Evolutionary conservation across 2,797 vertebrate species (phyloP).

Genomic region (Alauda arvensis): DNA sequence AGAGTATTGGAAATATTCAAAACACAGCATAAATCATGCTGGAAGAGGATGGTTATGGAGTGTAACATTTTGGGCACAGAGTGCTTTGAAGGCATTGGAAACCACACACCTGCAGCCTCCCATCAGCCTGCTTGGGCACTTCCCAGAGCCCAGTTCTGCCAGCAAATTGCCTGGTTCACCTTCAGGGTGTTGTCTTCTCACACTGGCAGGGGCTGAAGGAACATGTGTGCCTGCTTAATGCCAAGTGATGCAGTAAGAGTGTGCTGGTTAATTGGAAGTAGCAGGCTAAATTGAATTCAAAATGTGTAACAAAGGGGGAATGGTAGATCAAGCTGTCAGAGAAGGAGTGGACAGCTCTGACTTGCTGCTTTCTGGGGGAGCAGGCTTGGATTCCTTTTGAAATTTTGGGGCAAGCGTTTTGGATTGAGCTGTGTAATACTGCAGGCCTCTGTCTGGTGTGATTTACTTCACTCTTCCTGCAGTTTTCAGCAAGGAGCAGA

Average conservation of each 20-base stretch:
- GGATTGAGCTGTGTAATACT: neutral
- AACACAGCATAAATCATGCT: constrained; percentile 27
- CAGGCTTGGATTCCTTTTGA: constrained; percentile 41
- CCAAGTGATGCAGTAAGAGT: constrained; percentile 65
- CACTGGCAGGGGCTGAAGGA: constrained; percentile 54
- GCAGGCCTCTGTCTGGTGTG: neutral
- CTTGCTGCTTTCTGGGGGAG: constrained; percentile 57
- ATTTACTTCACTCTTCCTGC: constrained; percentile 38
- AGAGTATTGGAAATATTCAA: constrained; percentile 12
- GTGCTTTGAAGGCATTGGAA: constrained; percentile 26
- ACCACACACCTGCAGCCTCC: constrained; percentile 39
- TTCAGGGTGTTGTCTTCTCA: constrained; percentile 64
- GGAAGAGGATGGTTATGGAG: constrained; percentile 11
- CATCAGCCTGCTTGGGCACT: constrained; percentile 28
- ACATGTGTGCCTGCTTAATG: constrained; percentile 60
- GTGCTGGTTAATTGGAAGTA: constrained; percentile 66
- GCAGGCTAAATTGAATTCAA: constrained; percentile 54
- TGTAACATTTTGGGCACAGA: neutral
- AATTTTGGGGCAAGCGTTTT: constrained; percentile 51
- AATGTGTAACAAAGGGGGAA: constrained; percentile 59
- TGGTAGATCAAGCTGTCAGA: constrained; percentile 60
- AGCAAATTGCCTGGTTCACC: constrained; percentile 49
- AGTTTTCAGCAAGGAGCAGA: constrained; percentile 25
- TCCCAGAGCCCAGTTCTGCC: constrained; percentile 28
- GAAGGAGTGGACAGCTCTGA: constrained; percentile 51